Base-by-base conservation (phyloP, 2,888 invertebrate species). In the Drosophila meridiana region DNA sequence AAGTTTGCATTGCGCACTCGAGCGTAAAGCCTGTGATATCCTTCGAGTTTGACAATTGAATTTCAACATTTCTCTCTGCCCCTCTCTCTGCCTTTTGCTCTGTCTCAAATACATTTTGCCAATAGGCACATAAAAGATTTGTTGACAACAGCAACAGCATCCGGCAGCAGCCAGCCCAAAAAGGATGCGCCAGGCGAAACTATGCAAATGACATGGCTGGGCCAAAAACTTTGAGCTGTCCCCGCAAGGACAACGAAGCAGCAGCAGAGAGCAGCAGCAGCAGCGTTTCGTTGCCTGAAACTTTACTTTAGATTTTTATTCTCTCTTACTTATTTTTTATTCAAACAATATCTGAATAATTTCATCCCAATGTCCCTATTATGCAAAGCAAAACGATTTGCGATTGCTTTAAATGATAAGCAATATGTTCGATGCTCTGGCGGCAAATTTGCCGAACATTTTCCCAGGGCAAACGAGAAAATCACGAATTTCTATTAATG, bases 201-300 rank as follows among this genome's bases (percentile, higher is more conserved):
- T 89, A 86, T 86, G 85, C 85, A 86, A 86, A 86, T 86, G 90
- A 86, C 90, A 89, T 89, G 84, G 80, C 87, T 88, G 83, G 77
- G 56, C 53, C 78, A 78, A 84, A 89, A 89, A 89, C 75, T 87
- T 84, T 87, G 55, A 52, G 32, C 67, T 53, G 65, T 71, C 59
- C 55, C 72, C 62, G 55, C 75, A 69, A 78, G 78, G 65, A 75
- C 75, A 75, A 58, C 64, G 36, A 30, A 68, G 36, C 40, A 56
- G 38, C 36, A 55, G 45, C 34, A 48, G 45, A n/a, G n/a, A n/a
- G n/a, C 34, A 48, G 38, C 36, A 42, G 30, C 47, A 68, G 36
- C 38, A 47, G 45, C 36, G 56, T 32, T 32, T 50, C 53, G 56
- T 56, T 47, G 67, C 48, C 32, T 38, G 38, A 32, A 71, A 75